Evolutionary conservation across 2,888 invertebrate species (phyloP), one percentile per base, ranked within the genome.

Genomic region (Epinotia ramella): DNA sequence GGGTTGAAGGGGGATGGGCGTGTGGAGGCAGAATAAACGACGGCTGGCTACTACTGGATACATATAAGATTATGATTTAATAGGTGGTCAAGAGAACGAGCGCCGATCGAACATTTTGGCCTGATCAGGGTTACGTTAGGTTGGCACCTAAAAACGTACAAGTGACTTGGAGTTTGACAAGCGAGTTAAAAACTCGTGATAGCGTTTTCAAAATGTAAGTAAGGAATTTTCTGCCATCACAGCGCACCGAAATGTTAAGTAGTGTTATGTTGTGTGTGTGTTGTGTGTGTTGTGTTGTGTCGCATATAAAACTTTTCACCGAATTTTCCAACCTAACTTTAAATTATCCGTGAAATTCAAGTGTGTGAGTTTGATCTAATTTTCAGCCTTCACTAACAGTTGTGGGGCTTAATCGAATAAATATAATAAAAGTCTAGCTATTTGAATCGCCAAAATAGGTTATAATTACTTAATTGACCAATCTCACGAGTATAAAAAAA

Each of bases 21-120:
- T 28, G 53, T 53, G 56, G 69, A 64, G 63, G 63, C 56, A 33
- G 56, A 64, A 44, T 56, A 44, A 49, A 67, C 24, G n/a, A 67
- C n/a, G 24, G 18, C 68, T 44, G 57, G 20, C n/a, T 44, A 9
- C 9, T 20, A 13, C 62, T 24, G 56, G 18, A 63, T 65, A 40
- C 44, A 24, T 49, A 56, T 20, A 46, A 16, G 78, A 74, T 77
- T 80, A 78, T 62, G 80, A 73, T 66, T 57, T 65, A 73, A 57
- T 64, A 28, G 18, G n/a, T 66, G 28, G 57, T 46, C 33, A 24
- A 24, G 64, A 59, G 20, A 18, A 40, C 13, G 20, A 16, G 46
- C 12, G n/a, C 2, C 16, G 13, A 59, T 3, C 20, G 3, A 57
- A 16, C 44, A 20, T 16, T n/a, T 53, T n/a, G n/a, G 49, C 12